Evolutionary conservation across 2,113 vertebrate species (phyloP).

Genomic region (Pao palembangensis): DNA sequence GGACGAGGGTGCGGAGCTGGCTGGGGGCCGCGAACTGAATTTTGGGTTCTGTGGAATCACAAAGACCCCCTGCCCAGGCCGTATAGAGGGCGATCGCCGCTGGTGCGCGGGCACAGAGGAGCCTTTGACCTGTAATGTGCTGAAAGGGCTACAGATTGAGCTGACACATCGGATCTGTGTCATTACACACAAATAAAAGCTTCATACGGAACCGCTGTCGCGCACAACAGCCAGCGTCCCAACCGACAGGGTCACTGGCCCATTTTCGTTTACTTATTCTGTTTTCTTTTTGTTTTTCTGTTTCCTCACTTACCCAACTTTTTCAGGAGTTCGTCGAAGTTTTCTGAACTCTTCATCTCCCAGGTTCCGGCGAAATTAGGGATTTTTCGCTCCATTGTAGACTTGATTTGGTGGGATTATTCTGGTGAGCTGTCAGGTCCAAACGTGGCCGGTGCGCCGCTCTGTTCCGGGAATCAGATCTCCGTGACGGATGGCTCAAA

Average conservation of each 20-base stretch:
- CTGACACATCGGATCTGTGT: conserved; percentile 47
- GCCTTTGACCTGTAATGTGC: conserved; percentile 53
- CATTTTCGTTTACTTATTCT: background rate
- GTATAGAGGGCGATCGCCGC: conserved; percentile 33
- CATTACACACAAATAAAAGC: conserved; percentile 19
- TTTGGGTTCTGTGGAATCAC: conserved; percentile 61
- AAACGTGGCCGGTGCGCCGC: conserved; percentile 15
- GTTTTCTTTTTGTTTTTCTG: background rate
- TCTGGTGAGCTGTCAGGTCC: conserved; percentile 4
- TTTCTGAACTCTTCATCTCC: conserved; percentile 89
- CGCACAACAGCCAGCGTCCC: background rate
- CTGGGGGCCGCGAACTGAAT: conserved; percentile 46
- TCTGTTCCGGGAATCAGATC: background rate
- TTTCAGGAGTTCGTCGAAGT: conserved; percentile 92
- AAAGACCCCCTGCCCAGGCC: conserved; percentile 59
- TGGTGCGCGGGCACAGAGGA: conserved; percentile 29
- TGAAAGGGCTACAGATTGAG: conserved; percentile 34
- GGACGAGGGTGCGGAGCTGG: conserved; percentile 27
- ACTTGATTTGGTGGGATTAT: conserved; percentile 6
- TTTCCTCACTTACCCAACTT: conserved; percentile 78
- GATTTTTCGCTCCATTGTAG: conserved; percentile 76
- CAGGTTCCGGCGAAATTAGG: conserved; percentile 87
- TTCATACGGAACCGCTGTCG: conserved; percentile 8
- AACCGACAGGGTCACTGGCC: background rate
- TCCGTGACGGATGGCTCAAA: too few relatives aligned